Evolutionary conservation across 2,888 invertebrate species (phyloP).

Genomic region (Rutpela maculata): DNA sequence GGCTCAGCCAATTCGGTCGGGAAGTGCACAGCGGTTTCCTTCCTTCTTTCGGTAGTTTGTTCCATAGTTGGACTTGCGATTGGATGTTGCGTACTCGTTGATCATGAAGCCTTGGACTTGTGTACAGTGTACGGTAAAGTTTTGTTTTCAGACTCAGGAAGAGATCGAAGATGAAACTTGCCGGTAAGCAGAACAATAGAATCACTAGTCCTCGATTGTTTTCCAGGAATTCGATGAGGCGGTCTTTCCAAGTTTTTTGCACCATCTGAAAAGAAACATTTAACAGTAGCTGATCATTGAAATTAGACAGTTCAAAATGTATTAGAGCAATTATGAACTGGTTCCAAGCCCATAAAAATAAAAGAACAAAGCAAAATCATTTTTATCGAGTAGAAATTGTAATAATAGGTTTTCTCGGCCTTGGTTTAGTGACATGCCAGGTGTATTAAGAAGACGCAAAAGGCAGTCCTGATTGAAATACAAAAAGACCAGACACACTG

Average conservation of each 20-base stretch:
- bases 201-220: constrained; percentile 80
- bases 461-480: too few relatives aligned
- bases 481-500: too few relatives aligned
- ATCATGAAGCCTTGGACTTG: constrained; percentile 74
- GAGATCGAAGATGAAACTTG: constrained; percentile 79
- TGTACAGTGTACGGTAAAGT: constrained; percentile 70
- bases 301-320: too few relatives aligned
- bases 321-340: too few relatives aligned
- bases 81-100: constrained; percentile 75
- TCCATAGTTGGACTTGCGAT: constrained; percentile 76
- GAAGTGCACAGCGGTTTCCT: constrained; percentile 80
- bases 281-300: not conserved
- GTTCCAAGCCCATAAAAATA: too few relatives aligned
- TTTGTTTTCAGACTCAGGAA: constrained; percentile 72
- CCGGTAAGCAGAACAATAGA: constrained; percentile 80
- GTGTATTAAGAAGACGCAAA: too few relatives aligned
- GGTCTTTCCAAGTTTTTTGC: constrained; percentile 59
- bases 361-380: too few relatives aligned
- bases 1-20: constrained; percentile 82
- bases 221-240: constrained; percentile 76
- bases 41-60: constrained; percentile 72
- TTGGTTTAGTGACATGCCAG: too few relatives aligned
- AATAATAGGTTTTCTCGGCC: too few relatives aligned
- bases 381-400: too few relatives aligned
- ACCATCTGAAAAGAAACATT: constrained; percentile 47